A percentile compares a stretch with the other conserved stretches of the same genome.
Conservation (phyloP, 1,140 invertebrate genomes). For the Atta colombica region DNA sequence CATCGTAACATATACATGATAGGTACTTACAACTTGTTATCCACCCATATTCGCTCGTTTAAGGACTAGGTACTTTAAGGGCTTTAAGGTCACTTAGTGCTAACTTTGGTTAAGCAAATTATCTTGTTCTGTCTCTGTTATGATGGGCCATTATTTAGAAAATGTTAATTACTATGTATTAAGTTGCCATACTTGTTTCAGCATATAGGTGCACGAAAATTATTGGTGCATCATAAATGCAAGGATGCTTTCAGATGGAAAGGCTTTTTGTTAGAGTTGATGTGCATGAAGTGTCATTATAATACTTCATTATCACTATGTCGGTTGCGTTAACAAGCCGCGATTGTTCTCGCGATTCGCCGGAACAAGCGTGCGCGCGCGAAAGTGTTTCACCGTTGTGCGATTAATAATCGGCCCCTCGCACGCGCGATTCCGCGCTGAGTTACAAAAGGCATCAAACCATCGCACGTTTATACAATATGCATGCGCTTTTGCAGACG, state of each 20-base stretch:
- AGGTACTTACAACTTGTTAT: slow-evolving; percentile 51
- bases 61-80: slow-evolving; percentile 15
- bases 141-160: slow-evolving; percentile 25
- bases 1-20: slow-evolving; percentile 32
- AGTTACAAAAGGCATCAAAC: slow-evolving; percentile 58
- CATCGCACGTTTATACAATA: slow-evolving; percentile 56
- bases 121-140: slow-evolving; percentile 10
- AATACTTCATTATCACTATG: slow-evolving; percentile 58
- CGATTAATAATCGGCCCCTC: slow-evolving; percentile 37
- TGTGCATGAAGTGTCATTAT: slow-evolving; percentile 50
- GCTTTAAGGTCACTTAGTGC: slow-evolving; percentile 42
- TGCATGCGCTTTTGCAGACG: slow-evolving; percentile 54
- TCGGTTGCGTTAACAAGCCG: slow-evolving; percentile 60
- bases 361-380: slow-evolving; percentile 15
- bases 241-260: slow-evolving; percentile 13
- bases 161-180: slow-evolving; percentile 35
- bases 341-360: slow-evolving; percentile 57
- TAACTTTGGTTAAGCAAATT: slow-evolving; percentile 34
- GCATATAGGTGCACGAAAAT: background rate
- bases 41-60: slow-evolving; percentile 31
- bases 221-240: slow-evolving; percentile 33
- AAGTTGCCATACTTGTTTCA: slow-evolving; percentile 4
- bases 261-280: slow-evolving; percentile 18
- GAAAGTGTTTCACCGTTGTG: slow-evolving; percentile 28
- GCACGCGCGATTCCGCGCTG: slow-evolving; percentile 26